Percentiles rank a stretch among this genome's conserved stretches.
Conservation (phyloP, 2,113 vertebrate genomes). For the Erpornis zantholeuca region DNA sequence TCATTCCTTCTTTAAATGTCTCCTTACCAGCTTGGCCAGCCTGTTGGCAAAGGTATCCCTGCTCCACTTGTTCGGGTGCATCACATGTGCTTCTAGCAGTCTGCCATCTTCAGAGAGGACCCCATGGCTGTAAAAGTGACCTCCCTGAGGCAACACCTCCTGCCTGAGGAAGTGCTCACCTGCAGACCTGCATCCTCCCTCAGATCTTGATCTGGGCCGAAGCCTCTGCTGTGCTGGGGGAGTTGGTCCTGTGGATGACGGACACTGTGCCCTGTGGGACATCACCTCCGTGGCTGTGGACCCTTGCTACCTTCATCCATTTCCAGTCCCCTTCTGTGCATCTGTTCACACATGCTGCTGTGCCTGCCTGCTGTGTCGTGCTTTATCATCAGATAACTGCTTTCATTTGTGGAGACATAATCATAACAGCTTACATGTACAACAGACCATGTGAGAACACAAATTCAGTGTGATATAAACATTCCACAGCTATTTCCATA, state of each 20-base stretch:
- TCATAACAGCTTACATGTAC: not conserved
- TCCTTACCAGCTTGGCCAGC: not conserved
- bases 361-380: not conserved
- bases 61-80: not conserved
- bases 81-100: not conserved
- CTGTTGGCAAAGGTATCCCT: not conserved
- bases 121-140: not conserved
- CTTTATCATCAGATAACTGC: not conserved
- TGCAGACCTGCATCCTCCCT: not conserved
- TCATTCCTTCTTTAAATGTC: not conserved
- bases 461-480: not conserved
- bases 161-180: not conserved
- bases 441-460: not conserved
- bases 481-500: not conserved
- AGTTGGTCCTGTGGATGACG: not conserved
- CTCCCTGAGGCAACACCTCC: not conserved
- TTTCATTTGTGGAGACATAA: not conserved
- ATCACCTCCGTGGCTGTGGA: accelerated
- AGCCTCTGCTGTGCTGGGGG: not conserved
- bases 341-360: accelerated
- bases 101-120: not conserved
- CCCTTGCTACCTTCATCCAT: not conserved
- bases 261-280: not conserved
- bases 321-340: not conserved
- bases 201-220: accelerated